Evolutionary conservation across 2,888 invertebrate species (phyloP).

Genomic region (Blastobasis adustella): DNA sequence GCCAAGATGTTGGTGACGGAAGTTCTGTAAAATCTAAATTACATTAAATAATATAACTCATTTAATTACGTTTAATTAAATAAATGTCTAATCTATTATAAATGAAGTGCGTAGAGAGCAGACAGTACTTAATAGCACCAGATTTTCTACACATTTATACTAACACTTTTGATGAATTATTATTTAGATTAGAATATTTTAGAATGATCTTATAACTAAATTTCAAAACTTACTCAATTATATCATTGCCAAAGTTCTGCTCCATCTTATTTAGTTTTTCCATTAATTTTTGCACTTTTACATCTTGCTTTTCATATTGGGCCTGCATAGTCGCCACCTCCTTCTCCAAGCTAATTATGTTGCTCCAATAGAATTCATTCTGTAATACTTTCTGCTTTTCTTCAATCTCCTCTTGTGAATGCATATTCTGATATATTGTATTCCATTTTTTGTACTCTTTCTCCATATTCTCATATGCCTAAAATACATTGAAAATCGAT

Average conservation of each 20-base stretch:
- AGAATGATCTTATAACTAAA: neutral
- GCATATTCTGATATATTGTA: slow-evolving; percentile 68
- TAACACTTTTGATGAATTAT: neutral
- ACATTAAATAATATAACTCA: too few relatives aligned
- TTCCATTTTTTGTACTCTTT: slow-evolving; percentile 70
- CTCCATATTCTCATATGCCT: slow-evolving; percentile 46
- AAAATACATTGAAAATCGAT: too few relatives aligned
- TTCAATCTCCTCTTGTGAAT: slow-evolving; percentile 70
- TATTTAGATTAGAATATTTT: neutral
- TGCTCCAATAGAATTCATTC: slow-evolving; percentile 74
- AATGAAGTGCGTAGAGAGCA: too few relatives aligned
- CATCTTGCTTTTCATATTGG: slow-evolving; percentile 56
- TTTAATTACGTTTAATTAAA: too few relatives aligned
- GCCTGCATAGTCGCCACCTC: slow-evolving; percentile 50
- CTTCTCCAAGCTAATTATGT: slow-evolving; percentile 52
- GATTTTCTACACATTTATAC: too few relatives aligned
- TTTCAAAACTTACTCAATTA: slow-evolving; percentile 53
- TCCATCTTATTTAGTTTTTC: slow-evolving; percentile 48
- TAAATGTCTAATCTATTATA: too few relatives aligned
- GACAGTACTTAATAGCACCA: too few relatives aligned
- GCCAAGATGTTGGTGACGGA: too few relatives aligned
- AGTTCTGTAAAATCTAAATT: too few relatives aligned
- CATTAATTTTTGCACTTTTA: slow-evolving; percentile 46
- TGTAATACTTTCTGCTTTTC: slow-evolving; percentile 60
- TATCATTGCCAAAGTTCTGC: slow-evolving; percentile 39